Conservation (phyloP, 2,797 vertebrate species). For the Cetoscarus ocellatus region DNA sequence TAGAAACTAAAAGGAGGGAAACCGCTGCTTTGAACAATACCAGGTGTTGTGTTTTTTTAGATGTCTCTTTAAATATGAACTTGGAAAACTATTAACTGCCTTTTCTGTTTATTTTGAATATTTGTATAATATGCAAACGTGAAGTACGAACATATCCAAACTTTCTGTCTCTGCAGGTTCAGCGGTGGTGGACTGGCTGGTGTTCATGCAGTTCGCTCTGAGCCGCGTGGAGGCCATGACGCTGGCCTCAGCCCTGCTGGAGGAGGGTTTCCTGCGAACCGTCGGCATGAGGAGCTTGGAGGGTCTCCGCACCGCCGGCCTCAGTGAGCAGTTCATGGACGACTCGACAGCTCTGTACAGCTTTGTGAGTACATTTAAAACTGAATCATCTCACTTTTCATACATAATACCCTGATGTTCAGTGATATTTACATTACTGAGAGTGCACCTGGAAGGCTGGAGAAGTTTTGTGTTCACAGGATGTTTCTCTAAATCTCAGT, state of each 20-base stretch:
- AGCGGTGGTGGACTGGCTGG: conserved; percentile 94
- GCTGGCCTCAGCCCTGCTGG: conserved; percentile 91
- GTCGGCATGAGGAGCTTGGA: conserved; percentile 88
- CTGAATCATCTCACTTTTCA: not conserved
- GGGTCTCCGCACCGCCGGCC: conserved; percentile 84
- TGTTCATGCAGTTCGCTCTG: conserved; percentile 87
- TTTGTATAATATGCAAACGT: not conserved
- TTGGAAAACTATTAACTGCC: no score
- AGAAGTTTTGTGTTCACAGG: not conserved
- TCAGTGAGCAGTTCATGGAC: conserved; percentile 90
- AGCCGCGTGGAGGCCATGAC: conserved; percentile 90
- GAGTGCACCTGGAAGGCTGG: not conserved
- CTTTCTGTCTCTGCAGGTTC: conserved; percentile 83
- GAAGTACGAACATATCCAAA: rapidly evolving
- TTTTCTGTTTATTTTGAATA: no score
- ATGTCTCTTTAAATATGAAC: no score
- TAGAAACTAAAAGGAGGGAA: no score
- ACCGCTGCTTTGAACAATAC: no score
- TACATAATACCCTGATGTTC: not conserved
- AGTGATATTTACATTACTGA: not conserved
- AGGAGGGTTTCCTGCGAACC: conserved; percentile 89
- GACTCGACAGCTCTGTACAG: conserved; percentile 93
- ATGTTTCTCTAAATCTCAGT: conserved; percentile 71
- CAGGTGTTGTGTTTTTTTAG: no score
- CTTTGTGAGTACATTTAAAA: conserved; percentile 79